Evolutionary conservation across 2,113 vertebrate species (phyloP).

Genomic region (Phalacrocorax brasilianus): DNA sequence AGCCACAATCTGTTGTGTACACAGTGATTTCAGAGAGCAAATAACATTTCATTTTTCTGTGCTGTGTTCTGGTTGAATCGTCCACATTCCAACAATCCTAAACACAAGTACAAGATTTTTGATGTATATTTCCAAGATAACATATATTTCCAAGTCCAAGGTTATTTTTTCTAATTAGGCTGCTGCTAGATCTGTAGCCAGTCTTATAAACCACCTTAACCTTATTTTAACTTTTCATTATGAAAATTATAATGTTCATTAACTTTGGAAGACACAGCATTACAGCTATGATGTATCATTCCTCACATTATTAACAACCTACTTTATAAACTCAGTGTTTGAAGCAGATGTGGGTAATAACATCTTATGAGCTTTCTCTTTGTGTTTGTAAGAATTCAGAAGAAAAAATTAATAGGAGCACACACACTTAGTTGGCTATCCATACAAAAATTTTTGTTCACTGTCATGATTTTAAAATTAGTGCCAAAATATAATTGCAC

Average conservation of each 20-base stretch:
- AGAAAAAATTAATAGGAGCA: conserved; percentile 34
- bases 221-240: conserved; percentile 79
- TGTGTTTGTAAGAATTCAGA: conserved; percentile 48
- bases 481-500: not conserved
- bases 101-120: not conserved
- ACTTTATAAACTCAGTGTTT: conserved; percentile 72
- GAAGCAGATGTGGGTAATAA: conserved; percentile 63
- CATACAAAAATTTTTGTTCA: not conserved
- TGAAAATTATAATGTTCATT: conserved; percentile 78
- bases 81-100: not conserved
- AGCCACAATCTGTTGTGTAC: conserved; percentile 38
- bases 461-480: not conserved
- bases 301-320: conserved; percentile 72
- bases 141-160: conserved; percentile 61
- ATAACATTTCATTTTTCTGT: conserved; percentile 6
- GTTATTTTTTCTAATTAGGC: conserved; percentile 70
- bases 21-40: conserved; percentile 44
- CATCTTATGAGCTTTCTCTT: conserved; percentile 24
- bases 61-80: not conserved
- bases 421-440: not conserved
- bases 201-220: conserved; percentile 71
- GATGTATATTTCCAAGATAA: conserved; percentile 59
- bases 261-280: conserved; percentile 71
- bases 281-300: conserved; percentile 72
- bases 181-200: conserved; percentile 69